Evolutionary conservation across 2,797 vertebrate genomes (phyloP), one percentile per base, ranked within the genome.

Genomic region (Gobio occitaniae): DNA sequence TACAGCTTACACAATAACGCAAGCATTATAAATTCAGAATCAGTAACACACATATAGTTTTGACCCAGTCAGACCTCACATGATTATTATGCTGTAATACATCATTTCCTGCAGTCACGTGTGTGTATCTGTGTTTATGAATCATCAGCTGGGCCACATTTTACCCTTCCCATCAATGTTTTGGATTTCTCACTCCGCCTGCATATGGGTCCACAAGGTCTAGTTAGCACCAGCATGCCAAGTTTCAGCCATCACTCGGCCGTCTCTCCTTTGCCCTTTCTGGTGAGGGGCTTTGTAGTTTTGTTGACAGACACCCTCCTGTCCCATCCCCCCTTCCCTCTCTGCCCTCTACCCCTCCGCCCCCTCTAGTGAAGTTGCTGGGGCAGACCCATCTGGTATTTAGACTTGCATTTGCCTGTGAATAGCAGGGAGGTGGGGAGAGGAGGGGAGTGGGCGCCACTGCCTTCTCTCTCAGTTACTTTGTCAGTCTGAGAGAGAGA

Each of bases 371-470:
- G 89, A 74, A 82, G 92, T 93, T 94, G 90, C 92, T 92, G 92
- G 91, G 92, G 91, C 88, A 91, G 83, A 90, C 91, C 93, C 91
- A 84, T 93, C 93, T 93, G 95, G 91, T 91, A 93, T 94, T 93
- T 90, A 87, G 88, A 84, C 91, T 93, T 91, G 85, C 88, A 90
- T 93, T 94, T 93, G 91, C 90, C 90, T 93, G 91, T 94, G 94
- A 94, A 94, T 93, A 93, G 93, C 80, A 17, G 63, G 90, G 80
- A 89, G 87, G 88, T 89, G 75, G 86, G 84, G 88, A 88, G 89
- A 91, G 88, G 44, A 59, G 89, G 86, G 80, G 85, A 79, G 86
- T 86, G 88, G 71, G 86, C 86, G 89, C 87, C 85, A 87, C 71
- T 88, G 85, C 79, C 87, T 88, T 78, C 84, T 88, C 88, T 65